Evolutionary conservation across 2,797 vertebrate genomes (phyloP).

Genomic region (Pipistrellus nathusii): DNA sequence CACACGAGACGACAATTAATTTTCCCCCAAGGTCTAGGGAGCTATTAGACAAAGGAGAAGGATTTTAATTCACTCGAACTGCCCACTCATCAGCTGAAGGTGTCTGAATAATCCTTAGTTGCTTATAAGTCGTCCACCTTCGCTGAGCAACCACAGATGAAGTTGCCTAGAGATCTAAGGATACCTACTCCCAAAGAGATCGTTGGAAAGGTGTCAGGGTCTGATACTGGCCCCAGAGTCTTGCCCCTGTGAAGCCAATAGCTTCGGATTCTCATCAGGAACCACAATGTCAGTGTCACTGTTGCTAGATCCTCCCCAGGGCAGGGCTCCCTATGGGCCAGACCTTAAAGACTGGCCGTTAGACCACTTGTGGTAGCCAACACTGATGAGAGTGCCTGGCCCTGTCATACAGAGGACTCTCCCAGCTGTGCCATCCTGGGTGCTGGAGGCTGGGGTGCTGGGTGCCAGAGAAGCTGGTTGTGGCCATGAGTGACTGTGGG

Average conservation of each 20-base stretch:
- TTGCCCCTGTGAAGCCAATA: background rate
- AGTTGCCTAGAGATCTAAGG: background rate
- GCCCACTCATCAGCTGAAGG: background rate
- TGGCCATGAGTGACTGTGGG: background rate
- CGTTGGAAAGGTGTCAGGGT: background rate
- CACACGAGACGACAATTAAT: background rate
- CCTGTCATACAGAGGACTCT: background rate
- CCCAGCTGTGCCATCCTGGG: background rate
- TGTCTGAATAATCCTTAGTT: background rate
- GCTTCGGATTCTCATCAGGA: background rate
- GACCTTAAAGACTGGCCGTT: background rate
- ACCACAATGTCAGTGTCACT: background rate
- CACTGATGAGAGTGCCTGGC: background rate
- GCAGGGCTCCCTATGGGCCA: background rate
- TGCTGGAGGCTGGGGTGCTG: background rate
- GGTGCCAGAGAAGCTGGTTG: background rate
- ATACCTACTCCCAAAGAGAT: background rate
- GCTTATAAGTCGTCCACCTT: background rate
- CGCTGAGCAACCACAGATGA: background rate
- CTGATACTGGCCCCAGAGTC: background rate
- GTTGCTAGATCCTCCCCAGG: background rate
- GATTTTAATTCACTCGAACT: conserved; percentile 35
- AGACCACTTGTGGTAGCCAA: background rate
- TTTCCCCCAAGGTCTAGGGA: conserved; percentile 4
- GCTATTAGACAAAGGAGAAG: conserved; percentile 16